Conservation (phyloP, 2,797 vertebrate genomes). For the Sebastolobus alascanus region DNA sequence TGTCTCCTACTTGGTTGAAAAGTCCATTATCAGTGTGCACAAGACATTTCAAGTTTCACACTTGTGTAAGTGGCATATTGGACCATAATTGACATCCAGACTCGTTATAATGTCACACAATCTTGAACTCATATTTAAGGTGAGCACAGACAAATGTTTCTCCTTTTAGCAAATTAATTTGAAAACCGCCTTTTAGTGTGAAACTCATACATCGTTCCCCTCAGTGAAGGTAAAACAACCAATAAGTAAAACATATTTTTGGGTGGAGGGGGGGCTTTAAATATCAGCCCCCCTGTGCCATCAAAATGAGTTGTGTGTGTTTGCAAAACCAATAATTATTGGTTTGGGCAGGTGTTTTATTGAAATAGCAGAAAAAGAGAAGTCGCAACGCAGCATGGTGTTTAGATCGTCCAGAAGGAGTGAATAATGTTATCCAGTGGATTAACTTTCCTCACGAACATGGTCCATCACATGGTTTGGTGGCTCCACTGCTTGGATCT, state of each 20-base stretch:
- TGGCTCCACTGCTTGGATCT: slow-evolving; percentile 45
- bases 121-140: not conserved
- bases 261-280: not conserved
- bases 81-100: not conserved
- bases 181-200: not conserved
- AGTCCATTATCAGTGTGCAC: not conserved
- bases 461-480: slow-evolving; percentile 33
- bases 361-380: slow-evolving; percentile 10
- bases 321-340: not conserved
- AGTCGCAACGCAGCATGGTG: not conserved
- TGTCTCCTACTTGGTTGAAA: not conserved
- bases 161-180: not conserved
- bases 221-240: not conserved
- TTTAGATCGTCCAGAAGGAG: slow-evolving; percentile 6
- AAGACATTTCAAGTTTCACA: not conserved
- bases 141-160: not conserved
- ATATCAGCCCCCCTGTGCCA: not conserved
- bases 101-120: not conserved
- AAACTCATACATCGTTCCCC: not conserved
- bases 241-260: not conserved
- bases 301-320: slow-evolving; percentile 11
- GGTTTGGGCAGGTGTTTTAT: slow-evolving; percentile 15
- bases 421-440: slow-evolving; percentile 20
- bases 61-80: not conserved
- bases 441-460: slow-evolving; percentile 25